Percentiles rank a stretch among this genome's conserved stretches.
These are phyloP conservation scores for Cichladusa arquata DNA, from an alignment of 2,113 vertebrate genomes.

Conservation along the genomic window DNA sequence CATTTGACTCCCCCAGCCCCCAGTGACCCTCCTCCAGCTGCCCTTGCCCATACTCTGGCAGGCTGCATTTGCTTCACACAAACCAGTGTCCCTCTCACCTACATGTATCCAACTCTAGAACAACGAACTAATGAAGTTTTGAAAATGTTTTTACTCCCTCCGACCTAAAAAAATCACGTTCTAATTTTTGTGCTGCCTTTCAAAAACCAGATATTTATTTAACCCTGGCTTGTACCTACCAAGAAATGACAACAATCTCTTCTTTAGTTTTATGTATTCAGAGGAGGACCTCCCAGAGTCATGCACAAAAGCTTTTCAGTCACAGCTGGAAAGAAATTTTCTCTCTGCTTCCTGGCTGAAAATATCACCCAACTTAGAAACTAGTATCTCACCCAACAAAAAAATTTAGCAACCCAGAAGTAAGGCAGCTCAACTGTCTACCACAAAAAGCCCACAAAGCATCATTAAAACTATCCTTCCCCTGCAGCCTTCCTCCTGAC, in stretches of 20 bases:
- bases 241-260: neutral
- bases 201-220: neutral
- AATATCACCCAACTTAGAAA: neutral
- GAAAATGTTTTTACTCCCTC: neutral
- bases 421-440: neutral
- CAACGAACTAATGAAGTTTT: neutral
- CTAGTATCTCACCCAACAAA: neutral
- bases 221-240: neutral
- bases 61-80: neutral
- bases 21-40: neutral
- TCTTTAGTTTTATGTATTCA: neutral
- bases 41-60: neutral
- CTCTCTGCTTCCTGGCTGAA: neutral
- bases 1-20: no score
- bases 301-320: conserved; percentile 5
- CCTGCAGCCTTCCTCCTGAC: neutral
- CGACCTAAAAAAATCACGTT: neutral
- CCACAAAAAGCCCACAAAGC: neutral
- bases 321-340: neutral
- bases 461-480: neutral
- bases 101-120: neutral
- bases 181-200: neutral
- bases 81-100: neutral
- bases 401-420: neutral
- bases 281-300: neutral